phyloP scores from a whole-genome alignment of 2,113 vertebrate species.

The Thunnus maccoyii region DNA sequence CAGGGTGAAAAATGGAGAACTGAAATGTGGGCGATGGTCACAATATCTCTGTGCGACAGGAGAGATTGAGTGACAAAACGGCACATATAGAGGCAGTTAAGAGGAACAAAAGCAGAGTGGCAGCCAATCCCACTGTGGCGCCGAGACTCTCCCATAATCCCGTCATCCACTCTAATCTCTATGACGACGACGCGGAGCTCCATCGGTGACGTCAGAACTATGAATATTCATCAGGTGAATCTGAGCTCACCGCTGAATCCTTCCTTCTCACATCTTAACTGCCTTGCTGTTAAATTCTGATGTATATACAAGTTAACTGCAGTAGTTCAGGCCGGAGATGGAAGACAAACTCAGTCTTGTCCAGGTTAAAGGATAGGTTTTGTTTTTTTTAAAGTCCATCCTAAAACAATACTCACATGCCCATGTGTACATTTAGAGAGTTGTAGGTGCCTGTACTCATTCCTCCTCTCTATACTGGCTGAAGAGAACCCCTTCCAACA shows the following conservation, averaged over 20 bases:
- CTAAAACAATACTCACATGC: too few species aligned
- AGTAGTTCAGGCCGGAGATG: background rate
- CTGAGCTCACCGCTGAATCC: conserved; percentile 51
- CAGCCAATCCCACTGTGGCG: conserved; percentile 47
- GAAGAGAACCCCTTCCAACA: too few species aligned
- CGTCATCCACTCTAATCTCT: conserved; percentile 66
- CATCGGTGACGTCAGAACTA: conserved; percentile 61
- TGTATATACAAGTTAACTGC: background rate
- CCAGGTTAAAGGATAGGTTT: too few species aligned
- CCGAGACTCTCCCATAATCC: conserved; percentile 61
- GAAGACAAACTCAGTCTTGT: too few species aligned
- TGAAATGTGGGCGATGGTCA: conserved; percentile 25
- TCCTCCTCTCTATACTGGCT: too few species aligned
- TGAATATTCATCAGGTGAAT: conserved; percentile 74
- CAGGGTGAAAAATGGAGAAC: conserved; percentile 8
- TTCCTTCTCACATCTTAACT: conserved; percentile 21
- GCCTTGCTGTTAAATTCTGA: conserved; percentile 3
- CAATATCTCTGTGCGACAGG: conserved; percentile 20
- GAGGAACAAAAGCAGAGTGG: conserved; percentile 57
- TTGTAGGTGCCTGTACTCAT: too few species aligned
- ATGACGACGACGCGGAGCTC: conserved; percentile 55
- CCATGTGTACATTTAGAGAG: too few species aligned
- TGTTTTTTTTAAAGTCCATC: too few species aligned
- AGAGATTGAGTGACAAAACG: conserved; percentile 45
- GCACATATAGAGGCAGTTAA: conserved; percentile 47